phyloP scores from a whole-genome alignment of 2,888 invertebrate species.

The Drosophila subsilvestris region DNA sequence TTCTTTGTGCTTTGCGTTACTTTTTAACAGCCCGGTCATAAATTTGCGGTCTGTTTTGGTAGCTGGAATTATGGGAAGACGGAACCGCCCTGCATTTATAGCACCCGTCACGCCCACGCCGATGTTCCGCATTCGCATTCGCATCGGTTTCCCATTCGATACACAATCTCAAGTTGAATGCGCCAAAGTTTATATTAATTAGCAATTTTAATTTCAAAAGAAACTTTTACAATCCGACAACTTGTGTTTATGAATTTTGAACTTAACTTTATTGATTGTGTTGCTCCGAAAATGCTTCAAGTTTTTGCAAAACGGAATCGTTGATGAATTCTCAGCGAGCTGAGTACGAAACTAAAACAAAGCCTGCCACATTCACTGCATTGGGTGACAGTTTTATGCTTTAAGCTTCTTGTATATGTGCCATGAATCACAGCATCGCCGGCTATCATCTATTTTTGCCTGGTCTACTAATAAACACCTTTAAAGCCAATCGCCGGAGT shows the following conservation, averaged over 20 bases:
- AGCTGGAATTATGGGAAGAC: slow-evolving; percentile 20
- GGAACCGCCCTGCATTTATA: slow-evolving; percentile 28
- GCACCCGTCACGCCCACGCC: slow-evolving; percentile 17
- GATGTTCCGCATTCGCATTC: neutral
- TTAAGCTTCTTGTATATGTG: slow-evolving; percentile 20
- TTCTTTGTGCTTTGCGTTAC: slow-evolving; percentile 45
- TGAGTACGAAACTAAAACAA: slow-evolving; percentile 12
- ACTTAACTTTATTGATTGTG: neutral
- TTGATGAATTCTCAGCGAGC: neutral
- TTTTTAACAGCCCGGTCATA: slow-evolving; percentile 45
- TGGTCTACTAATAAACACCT: neutral
- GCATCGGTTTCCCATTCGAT: slow-evolving; percentile 13
- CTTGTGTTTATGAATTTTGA: neutral
- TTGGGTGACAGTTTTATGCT: slow-evolving; percentile 2
- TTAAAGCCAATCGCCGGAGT: slow-evolving; percentile 1
- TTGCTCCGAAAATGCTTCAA: neutral
- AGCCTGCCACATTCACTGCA: slow-evolving; percentile 19
- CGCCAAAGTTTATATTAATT: slow-evolving; percentile 1
- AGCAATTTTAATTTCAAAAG: neutral
- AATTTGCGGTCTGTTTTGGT: slow-evolving; percentile 50
- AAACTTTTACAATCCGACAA: neutral
- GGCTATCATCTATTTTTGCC: slow-evolving; percentile 11
- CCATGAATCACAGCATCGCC: slow-evolving; percentile 17
- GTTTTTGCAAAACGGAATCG: too few species aligned
- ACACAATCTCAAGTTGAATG: slow-evolving; percentile 12